A percentile compares a stretch with the other conserved stretches of the same genome.
Conservation (phyloP, 2,113 vertebrate species). For the Lonchura striata region DNA sequence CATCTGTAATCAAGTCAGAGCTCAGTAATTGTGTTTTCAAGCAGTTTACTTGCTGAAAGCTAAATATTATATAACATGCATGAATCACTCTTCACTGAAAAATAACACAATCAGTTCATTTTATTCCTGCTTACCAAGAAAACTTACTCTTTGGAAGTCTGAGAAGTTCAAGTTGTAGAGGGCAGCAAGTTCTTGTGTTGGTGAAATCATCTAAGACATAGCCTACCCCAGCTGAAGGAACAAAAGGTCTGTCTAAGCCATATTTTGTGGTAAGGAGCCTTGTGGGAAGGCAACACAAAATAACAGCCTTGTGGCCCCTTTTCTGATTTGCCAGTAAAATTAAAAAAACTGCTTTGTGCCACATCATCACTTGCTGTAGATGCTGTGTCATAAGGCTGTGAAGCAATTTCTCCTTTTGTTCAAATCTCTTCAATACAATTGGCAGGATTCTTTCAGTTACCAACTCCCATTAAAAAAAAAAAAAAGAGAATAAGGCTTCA, state of each 20-base stretch:
- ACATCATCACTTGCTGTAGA: conserved; percentile 42
- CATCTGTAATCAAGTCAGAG: neutral
- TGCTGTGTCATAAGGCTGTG: neutral
- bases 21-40: neutral
- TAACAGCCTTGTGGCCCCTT: conserved; percentile 28
- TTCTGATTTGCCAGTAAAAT: conserved; percentile 29
- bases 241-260: conserved; percentile 25
- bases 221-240: conserved; percentile 15
- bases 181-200: conserved; percentile 1
- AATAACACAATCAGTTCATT: neutral
- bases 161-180: neutral
- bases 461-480: neutral
- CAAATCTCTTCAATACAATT: neutral
- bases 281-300: conserved; percentile 43
- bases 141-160: conserved; percentile 26
- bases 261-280: conserved; percentile 55
- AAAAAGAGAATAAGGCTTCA: neutral
- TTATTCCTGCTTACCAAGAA: neutral
- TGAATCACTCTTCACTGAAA: neutral
- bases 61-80: neutral
- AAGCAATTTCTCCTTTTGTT: neutral
- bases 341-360: neutral
- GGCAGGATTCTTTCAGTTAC: neutral
- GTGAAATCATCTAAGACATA: conserved; percentile 42
- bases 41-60: neutral